Evolutionary conservation across 2,888 invertebrate genomes (phyloP), one percentile per base, ranked within the genome.

Genomic region (Minunthozetes semirufus): DNA sequence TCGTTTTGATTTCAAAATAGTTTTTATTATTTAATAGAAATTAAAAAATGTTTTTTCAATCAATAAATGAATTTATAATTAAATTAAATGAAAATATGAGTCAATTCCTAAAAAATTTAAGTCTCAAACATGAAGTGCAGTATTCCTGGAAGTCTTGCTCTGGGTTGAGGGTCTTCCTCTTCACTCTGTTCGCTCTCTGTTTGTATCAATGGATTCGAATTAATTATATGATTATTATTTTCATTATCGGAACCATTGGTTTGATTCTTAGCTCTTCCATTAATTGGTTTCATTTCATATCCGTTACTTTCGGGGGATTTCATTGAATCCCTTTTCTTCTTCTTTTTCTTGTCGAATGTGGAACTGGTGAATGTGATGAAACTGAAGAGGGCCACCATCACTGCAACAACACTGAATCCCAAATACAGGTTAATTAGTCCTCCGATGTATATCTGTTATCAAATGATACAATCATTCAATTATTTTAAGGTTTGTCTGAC

Each of bases 361-460:
- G 29, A 33, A 17, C 29, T 33, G 13, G 61, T 61, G 61, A 61
- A 61, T 33, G 61, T 61, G 6, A 61, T 61, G 61, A 61, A 61
- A 25, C 33, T 27, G n/a, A 61, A 61, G 22, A 61, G 8, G 1
- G 61, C 33, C 17, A 61, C 61, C 17, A 61, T 61, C 33, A 61
- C 61, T 61, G 61, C 9, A 17, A 61, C 61, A 61, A 61, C 61
- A 29, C 61, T 61, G 8, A 61, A 27, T 9, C 74, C 74, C 22
- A 74, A 50, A 59, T 74, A 74, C 22, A 74, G 38, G 25, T 22
- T 74, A 17, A 53, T 59, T 53, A 74, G 74, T 29, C 74, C 74
- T n/a, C 74, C 74, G 29, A 74, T 29, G 29, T 74, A 74, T 48
- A 74, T 74, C 74, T 73, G 38, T 27, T 15, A 8, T 2, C 8